Evolutionary conservation across 1,140 invertebrate genomes (phyloP).

Genomic region (Metaphire vulgaris): DNA sequence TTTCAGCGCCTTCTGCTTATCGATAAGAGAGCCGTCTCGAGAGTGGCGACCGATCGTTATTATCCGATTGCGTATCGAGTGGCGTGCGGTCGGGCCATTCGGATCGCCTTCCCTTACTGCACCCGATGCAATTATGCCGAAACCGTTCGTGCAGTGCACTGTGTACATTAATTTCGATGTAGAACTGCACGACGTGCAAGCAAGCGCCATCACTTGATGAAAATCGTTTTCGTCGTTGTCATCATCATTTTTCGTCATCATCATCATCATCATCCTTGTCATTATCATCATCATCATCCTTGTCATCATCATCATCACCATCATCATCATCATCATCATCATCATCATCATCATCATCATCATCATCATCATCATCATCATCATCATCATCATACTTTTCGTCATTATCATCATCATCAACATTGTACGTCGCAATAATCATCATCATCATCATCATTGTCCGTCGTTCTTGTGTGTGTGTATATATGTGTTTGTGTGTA

Average conservation of each 20-base stretch:
- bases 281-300: slow-evolving; percentile 1
- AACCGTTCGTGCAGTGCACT: too few relatives aligned
- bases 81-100: too few relatives aligned
- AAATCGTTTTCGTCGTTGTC: neutral
- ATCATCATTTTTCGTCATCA: neutral
- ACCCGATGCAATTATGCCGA: too few relatives aligned
- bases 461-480: neutral
- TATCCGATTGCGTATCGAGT: too few relatives aligned
- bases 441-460: too few relatives aligned
- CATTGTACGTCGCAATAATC: neutral
- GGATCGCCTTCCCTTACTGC: too few relatives aligned
- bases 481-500: neutral
- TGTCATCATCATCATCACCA: slow-evolving; percentile 12
- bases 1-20: too few relatives aligned
- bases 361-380: slow-evolving; percentile 21
- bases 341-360: slow-evolving; percentile 18
- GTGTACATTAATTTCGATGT: too few relatives aligned
- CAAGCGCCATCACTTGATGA: too few relatives aligned
- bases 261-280: neutral
- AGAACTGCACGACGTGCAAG: too few relatives aligned
- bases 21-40: too few relatives aligned
- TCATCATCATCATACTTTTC: slow-evolving; percentile 18
- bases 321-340: slow-evolving; percentile 20
- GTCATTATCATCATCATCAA: slow-evolving; percentile 12
- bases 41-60: too few relatives aligned